Percentiles rank a stretch among this genome's conserved stretches.
These are phyloP conservation scores for Dromas ardeola DNA, from an alignment of 2,113 vertebrate species.

Conservation along the genomic window DNA sequence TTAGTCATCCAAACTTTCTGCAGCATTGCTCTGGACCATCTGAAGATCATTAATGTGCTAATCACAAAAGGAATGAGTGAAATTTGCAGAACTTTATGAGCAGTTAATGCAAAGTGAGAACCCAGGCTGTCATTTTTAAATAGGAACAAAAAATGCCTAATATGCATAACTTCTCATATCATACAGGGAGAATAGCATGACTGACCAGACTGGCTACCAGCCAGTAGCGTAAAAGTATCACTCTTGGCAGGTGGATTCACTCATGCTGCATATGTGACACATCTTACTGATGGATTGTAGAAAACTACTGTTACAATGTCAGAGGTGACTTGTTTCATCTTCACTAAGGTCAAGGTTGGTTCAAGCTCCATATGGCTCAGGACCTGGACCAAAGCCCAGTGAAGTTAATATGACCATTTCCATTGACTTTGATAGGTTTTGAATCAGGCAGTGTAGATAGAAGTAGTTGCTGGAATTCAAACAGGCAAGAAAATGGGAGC, in stretches of 20 bases:
- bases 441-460: not conserved
- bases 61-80: constrained; percentile 25
- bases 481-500: not conserved
- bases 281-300: constrained; percentile 34
- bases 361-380: constrained; percentile 28
- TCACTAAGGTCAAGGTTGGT: constrained; percentile 28
- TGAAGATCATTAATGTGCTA: constrained; percentile 53
- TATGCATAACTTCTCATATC: not conserved
- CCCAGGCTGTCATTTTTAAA: not conserved
- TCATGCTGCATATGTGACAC: constrained; percentile 16
- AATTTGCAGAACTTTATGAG: constrained; percentile 37
- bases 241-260: constrained; percentile 17
- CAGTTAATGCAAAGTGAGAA: constrained; percentile 33
- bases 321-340: constrained; percentile 44
- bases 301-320: not conserved
- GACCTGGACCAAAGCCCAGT: constrained; percentile 45
- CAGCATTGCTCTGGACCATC: not conserved
- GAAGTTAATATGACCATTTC: constrained; percentile 20
- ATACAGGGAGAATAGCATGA: not conserved
- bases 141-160: not conserved
- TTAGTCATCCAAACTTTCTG: constrained; percentile 31
- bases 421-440: constrained; percentile 30
- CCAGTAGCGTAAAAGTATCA: not conserved
- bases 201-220: constrained; percentile 28
- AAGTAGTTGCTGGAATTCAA: not conserved